Evolutionary conservation across 2,113 vertebrate genomes (phyloP), one percentile per base, ranked within the genome.

Genomic region (Bubo scandiacus): DNA sequence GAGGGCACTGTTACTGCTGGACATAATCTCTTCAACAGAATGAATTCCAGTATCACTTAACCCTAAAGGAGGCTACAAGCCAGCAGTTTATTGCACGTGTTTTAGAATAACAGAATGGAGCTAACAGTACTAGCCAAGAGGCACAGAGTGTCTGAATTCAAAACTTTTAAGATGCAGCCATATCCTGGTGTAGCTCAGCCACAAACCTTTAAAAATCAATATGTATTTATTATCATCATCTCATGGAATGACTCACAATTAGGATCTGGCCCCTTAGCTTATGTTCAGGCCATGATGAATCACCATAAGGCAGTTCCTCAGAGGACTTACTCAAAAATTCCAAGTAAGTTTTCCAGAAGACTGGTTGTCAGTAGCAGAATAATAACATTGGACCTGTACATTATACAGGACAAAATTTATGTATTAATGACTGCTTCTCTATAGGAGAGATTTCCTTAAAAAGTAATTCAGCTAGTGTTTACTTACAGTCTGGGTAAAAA

Each of bases 1-100:
- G 90, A 92, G 89, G 84, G 83, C 84, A 91, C 84, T 91, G 58
- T 90, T 79, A 67, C 45, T 82, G 68, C 80, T 86, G 63, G 58
- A 73, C 42, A 22, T 34, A 55, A 70, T 4, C 16, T 26, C 51
- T 71, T 52, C 10, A 13, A 29, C 9, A 58, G 49, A 42, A 67
- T 2, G 34, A 59, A 68, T 40, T 57, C 65, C 80, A 49, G 30
- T 13, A 27, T 59, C 47, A 6, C n/a, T 58, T 75, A 38, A 32
- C 40, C 34, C 40, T 25, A 19, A 38, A 1, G 1, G 40, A 59
- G 42, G 49, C 32, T 15, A 42, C 27, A 63, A 86, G 17, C 52
- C 74, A 77, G 66, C 27, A 38, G 13, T 30, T 91, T 62, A 49
- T 7, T 75, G 52, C 43, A 70, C 15, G 22, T 55, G 47, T 38